Percentiles rank a stretch among this genome's conserved stretches.
These are phyloP conservation scores for Trichopoda pennipes DNA, from an alignment of 2,888 invertebrate species.

Conservation along the genomic window DNA sequence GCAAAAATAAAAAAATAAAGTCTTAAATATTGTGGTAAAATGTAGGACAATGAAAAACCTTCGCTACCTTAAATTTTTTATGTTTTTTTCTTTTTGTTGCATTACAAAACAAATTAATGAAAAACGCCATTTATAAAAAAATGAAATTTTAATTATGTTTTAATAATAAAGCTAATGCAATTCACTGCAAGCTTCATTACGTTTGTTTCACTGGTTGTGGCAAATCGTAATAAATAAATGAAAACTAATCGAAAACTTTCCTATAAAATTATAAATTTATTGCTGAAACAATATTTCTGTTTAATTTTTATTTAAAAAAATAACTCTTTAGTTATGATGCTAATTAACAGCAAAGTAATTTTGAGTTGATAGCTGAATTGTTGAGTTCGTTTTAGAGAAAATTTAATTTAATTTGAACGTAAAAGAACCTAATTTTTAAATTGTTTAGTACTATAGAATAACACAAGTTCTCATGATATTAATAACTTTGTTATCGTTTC, in stretches of 20 bases:
- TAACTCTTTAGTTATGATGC: background rate
- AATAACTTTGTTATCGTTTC: too few relatives aligned
- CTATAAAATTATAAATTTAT: constrained; percentile 38
- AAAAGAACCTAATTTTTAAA: too few relatives aligned
- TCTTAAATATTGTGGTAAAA: constrained; percentile 2
- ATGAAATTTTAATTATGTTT: constrained; percentile 66
- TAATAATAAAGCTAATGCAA: constrained; percentile 64
- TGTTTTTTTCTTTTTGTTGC: background rate
- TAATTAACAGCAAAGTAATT: background rate
- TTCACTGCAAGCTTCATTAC: constrained; percentile 63
- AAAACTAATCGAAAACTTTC: constrained; percentile 36
- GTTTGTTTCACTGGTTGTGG: constrained; percentile 65
- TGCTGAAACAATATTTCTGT: background rate
- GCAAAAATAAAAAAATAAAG: background rate
- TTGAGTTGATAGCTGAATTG: too few relatives aligned
- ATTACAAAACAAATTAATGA: constrained; percentile 3
- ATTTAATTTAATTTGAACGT: too few relatives aligned
- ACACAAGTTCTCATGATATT: too few relatives aligned
- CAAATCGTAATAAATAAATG: constrained; percentile 65
- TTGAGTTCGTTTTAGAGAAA: too few relatives aligned
- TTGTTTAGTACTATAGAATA: too few relatives aligned
- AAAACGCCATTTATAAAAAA: constrained; percentile 60
- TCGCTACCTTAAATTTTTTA: constrained; percentile 33
- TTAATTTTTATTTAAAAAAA: background rate
- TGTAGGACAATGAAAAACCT: constrained; percentile 25